Conservation (phyloP, 2,113 vertebrate genomes). For the Corynorhinus townsendii region DNA sequence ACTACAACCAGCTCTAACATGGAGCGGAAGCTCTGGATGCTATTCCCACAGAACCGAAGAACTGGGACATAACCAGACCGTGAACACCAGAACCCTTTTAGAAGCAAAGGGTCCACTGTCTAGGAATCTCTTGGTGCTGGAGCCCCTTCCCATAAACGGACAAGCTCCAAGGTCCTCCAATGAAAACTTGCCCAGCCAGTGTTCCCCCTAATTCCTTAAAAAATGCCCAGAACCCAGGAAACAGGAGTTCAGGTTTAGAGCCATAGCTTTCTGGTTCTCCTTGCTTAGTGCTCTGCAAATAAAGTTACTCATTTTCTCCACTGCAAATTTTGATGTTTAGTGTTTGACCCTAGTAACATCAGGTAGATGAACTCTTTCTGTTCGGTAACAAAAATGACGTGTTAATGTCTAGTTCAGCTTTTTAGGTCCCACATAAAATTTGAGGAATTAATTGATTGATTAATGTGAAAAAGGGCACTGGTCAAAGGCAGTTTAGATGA, state of each 20-base stretch:
- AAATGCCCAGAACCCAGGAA: not conserved
- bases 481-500: too few species aligned
- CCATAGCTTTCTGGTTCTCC: not conserved
- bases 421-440: not conserved
- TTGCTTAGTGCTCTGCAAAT: not conserved
- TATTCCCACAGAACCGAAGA: not conserved
- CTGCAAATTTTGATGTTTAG: not conserved
- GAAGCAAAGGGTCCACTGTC: not conserved
- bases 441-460: not conserved
- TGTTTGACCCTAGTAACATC: not conserved
- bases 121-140: not conserved
- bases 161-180: not conserved
- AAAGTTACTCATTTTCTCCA: not conserved
- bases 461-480: not conserved
- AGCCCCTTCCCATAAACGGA: not conserved
- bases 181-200: not conserved
- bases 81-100: not conserved
- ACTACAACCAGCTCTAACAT: too few species aligned
- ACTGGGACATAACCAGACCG: not conserved
- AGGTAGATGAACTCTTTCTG: not conserved
- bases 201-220: not conserved
- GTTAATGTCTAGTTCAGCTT: not conserved
- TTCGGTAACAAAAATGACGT: not conserved
- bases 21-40: too few species aligned
- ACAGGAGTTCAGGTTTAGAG: not conserved